phyloP scores from a whole-genome alignment of 2,797 vertebrate species.

The Champsocephalus esox region DNA sequence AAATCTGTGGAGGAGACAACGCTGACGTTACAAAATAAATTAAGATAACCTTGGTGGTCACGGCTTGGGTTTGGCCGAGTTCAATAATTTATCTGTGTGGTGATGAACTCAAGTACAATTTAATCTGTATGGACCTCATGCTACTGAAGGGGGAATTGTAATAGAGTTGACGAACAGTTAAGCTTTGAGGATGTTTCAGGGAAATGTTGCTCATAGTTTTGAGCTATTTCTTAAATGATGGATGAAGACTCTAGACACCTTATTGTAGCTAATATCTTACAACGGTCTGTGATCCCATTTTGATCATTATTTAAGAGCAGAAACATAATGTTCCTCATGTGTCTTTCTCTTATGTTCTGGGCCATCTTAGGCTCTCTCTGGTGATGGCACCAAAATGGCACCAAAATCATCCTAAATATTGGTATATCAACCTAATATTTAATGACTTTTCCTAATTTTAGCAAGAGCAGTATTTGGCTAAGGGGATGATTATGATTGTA shows the following conservation, averaged over 20 bases:
- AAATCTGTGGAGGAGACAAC: slow-evolving; percentile 42
- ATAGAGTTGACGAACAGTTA: slow-evolving; percentile 37
- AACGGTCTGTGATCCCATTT: slow-evolving; percentile 5
- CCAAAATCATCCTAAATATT: not conserved
- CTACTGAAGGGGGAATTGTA: slow-evolving; percentile 42
- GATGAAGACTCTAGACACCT: slow-evolving; percentile 23
- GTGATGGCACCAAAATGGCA: not conserved
- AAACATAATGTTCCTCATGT: not conserved
- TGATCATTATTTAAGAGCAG: not conserved
- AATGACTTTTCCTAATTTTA: not conserved
- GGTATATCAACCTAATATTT: not conserved
- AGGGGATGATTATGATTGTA: not conserved
- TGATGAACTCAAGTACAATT: slow-evolving; percentile 34
- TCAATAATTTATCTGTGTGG: slow-evolving; percentile 55
- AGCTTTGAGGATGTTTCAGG: slow-evolving; percentile 6
- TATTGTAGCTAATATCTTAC: not conserved
- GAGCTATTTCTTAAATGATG: slow-evolving; percentile 25
- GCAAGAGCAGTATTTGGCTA: not conserved
- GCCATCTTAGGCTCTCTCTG: not conserved
- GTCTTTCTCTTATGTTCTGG: not conserved
- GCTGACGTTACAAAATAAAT: slow-evolving; percentile 50
- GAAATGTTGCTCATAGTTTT: slow-evolving; percentile 15
- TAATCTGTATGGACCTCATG: slow-evolving; percentile 45
- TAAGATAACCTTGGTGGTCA: slow-evolving; percentile 57
- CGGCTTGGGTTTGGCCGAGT: slow-evolving; percentile 37